Evolutionary conservation across 2,113 vertebrate species (phyloP), one percentile per base, ranked within the genome.

Genomic region (Zosterops lateralis): DNA sequence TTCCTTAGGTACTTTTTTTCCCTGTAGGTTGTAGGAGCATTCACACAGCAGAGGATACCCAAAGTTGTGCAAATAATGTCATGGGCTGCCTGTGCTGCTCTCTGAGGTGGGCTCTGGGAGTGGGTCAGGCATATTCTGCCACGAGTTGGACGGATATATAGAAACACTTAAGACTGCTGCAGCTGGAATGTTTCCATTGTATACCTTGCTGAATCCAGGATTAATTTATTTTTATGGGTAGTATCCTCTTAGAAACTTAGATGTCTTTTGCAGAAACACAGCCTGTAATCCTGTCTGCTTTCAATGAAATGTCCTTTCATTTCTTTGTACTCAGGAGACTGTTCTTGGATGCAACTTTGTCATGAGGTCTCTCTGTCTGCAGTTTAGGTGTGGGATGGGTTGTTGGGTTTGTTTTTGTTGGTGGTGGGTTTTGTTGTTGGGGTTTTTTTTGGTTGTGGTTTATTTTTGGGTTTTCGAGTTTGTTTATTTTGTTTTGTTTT

Each of bases 91-190:
- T 53, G 3, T 36, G 7, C 6, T 21, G 32, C 40, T 54, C 19
- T 25, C 47, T 47, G 44, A 8, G 2, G 10, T 12, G 25, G 28
- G 9, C 28, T 54, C 51, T 62, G 32, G 2, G 2, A 19, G 32
- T 15, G 42, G 12, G 29, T 71, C 18, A 14, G 64, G 17, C 10
- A 2, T 6, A 3, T 48, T 65, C 15, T 84, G 34, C 73, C 42
- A 32, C 9, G 3, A 42, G 48, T 24, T 51, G 48, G 25, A 26
- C 31, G 25, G 15, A 9, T 31, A 3, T 0, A 5, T 3, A 45
- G 60, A 45, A 48, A 65, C 0, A 0, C 17, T 45, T 17, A 6
- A 9, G 18, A 20, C 29, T 84, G 34, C 66, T 85, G 54, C 32
- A 32, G 1, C 47, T 58, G 61, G 16, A 78, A 31, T 40, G 14